Evolutionary conservation across 2,113 vertebrate genomes (phyloP), one percentile per base, ranked within the genome.

Genomic region (Labrus mixtus): DNA sequence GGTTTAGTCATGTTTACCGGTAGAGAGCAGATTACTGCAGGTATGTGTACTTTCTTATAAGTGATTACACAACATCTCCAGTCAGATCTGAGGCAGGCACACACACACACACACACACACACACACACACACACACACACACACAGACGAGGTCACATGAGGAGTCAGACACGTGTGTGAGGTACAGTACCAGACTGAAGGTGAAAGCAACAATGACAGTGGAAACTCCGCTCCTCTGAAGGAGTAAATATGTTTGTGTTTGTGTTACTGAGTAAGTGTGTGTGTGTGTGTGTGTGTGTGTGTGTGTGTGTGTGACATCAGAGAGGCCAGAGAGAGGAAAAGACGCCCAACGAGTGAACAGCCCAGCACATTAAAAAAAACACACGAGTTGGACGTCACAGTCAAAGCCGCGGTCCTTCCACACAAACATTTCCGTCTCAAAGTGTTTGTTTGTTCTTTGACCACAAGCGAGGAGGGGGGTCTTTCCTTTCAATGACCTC

Each of bases 261-360:
- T 41, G 39, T 41, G 39, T 41, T 1, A 2, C 7, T 43, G 39
- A 8, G 39, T 43, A 11, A 8, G 16, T 46, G 46, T 48, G 46
- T 19, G 17, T 48, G 17, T 13, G 4, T 46, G 45, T 46, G 12
- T 46, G 11, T 23, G 20, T 12, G 54, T 76, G 70, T 17, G 65
- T 80, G 56, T 71, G 2, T 5, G 37, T 19, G 22, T 50, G 46
- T 48, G 46, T 68, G 65, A 76, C 60, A 77, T 51, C 61, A 60
- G 22, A 81, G 75, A 78, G 83, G 84, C 78, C 82, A 86, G 39
- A 58, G 64, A 80, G 66, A 64, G 89, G 86, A 86, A 86, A 90
- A 87, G 39, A 50, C 36, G 1, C 36, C 39, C 55, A 7, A 39
- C 51, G 19, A 63, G n/a, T 56, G 33, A 53, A 25, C 58, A 78